Evolutionary conservation across 1,140 invertebrate genomes (phyloP), one percentile per base, ranked within the genome.

Genomic region (Drosophila pachea): DNA sequence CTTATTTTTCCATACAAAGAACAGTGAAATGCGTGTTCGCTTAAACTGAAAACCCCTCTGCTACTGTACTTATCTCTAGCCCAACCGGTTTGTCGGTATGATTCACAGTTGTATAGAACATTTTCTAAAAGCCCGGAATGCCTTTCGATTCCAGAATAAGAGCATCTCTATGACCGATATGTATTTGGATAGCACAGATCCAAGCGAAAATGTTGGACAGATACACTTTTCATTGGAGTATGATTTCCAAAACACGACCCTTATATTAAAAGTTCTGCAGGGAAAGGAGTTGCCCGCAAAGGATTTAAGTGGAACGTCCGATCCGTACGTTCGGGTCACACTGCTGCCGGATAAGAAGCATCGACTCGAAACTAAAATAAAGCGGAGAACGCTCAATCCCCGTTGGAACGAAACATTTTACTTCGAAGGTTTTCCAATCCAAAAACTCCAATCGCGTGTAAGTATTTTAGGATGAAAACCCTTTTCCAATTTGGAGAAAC

Each of bases 381-480:
- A 98, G 90, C 92, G 97, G 76, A 92, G 97, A 74, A 99, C 97
- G 11, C 91, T 99, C 11, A 98, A 99, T 91, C 98, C 98, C 0
- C 92, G 96, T 73, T 99, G 98, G 97, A 98, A 99, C 90, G 97
- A 99, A 90, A 98, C 97, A 22, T 97, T 99, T 89, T 97, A 98
- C 79, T 99, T 99, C 91, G 97, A 98, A 93, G 98, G 96, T 74
- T 97, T 97, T 87, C 95, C 96, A 0, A 96, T 97, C 79, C 96
- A 97, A 89, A 97, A 97, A 90, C 91, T 98, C 59, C 96, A 97
- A 89, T 96, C 95, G 74, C 93, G 96, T 88, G 96, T 92, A 73
- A 78, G 78, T 74, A 35, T 22, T 22, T 22, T 3, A 22, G 22
- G 22, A 22, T 22, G 3, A 22, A 22, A 22, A 22, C 22, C 1